A percentile compares a stretch with the other conserved stretches of the same genome.
phyloP scores from a whole-genome alignment of 2,797 vertebrate genomes.

The Phoebastria nigripes region DNA sequence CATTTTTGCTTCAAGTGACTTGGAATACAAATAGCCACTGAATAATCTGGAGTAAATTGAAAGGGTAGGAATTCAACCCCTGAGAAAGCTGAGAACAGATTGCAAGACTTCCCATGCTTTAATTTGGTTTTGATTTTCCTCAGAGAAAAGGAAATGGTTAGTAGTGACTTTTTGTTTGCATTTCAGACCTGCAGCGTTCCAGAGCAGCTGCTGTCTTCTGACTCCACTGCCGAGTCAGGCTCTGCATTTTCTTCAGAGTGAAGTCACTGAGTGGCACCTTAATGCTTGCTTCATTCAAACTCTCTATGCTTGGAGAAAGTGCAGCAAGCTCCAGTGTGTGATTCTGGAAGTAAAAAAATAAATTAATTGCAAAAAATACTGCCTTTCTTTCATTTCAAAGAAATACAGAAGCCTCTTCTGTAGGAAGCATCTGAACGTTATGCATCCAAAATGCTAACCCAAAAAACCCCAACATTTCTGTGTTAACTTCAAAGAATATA shows the following conservation, averaged over 20 bases:
- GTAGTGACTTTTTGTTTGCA: background rate
- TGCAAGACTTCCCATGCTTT: background rate
- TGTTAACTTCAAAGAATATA: background rate
- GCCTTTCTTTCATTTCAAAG: background rate
- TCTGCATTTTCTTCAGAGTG: conserved; percentile 76
- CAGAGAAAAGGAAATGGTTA: background rate
- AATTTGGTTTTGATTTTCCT: background rate
- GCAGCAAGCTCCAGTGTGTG: conserved; percentile 77
- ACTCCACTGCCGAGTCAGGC: conserved; percentile 82
- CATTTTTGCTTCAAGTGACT: background rate
- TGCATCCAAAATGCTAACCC: background rate
- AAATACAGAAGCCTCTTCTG: background rate
- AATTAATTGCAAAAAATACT: background rate
- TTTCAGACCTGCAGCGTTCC: conserved; percentile 84
- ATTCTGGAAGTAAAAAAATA: conserved; percentile 61
- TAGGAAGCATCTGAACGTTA: background rate
- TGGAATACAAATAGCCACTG: background rate
- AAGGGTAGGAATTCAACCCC: background rate
- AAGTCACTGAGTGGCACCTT: conserved; percentile 78
- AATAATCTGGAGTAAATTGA: background rate
- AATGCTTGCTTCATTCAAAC: conserved; percentile 86
- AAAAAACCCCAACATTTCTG: background rate
- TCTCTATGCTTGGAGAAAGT: conserved; percentile 81
- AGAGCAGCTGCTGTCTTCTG: conserved; percentile 73
- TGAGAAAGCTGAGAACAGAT: background rate